These are phyloP conservation scores for Platorchestia sp. DNA, from an alignment of 1,140 invertebrate genomes.

Conservation along the genomic window DNA sequence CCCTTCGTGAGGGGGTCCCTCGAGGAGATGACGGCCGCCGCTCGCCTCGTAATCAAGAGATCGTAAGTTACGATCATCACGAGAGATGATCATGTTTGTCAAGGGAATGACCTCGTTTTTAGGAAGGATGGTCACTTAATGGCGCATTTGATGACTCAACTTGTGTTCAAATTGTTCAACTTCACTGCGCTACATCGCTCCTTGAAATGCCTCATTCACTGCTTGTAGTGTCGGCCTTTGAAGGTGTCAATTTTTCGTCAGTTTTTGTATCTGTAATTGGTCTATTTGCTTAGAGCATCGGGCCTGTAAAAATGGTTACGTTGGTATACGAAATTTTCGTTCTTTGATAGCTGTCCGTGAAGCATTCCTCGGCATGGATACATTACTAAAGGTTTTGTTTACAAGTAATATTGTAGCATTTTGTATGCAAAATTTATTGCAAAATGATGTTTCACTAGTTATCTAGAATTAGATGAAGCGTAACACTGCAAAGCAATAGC, in stretches of 20 bases:
- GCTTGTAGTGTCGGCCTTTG: neutral
- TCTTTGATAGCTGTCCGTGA: neutral
- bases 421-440: too few relatives aligned
- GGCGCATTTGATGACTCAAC: neutral
- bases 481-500: too few relatives aligned
- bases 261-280: neutral
- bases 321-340: neutral
- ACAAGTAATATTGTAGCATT: too few relatives aligned
- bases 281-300: neutral
- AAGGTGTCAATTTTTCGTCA: neutral
- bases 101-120: neutral
- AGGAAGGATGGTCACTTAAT: constrained; percentile 20
- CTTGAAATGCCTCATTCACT: neutral
- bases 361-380: too few relatives aligned
- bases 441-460: too few relatives aligned
- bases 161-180: constrained; percentile 9
- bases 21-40: neutral
- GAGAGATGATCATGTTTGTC: constrained; percentile 11
- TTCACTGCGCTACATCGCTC: neutral
- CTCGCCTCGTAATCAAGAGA: constrained; percentile 5
- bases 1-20: neutral
- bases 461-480: too few relatives aligned
- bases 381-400: too few relatives aligned
- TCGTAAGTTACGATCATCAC: constrained; percentile 20
- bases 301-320: neutral